Evolutionary conservation across 1,140 invertebrate genomes (phyloP).

Genomic region (Temnothorax curvispinosus): DNA sequence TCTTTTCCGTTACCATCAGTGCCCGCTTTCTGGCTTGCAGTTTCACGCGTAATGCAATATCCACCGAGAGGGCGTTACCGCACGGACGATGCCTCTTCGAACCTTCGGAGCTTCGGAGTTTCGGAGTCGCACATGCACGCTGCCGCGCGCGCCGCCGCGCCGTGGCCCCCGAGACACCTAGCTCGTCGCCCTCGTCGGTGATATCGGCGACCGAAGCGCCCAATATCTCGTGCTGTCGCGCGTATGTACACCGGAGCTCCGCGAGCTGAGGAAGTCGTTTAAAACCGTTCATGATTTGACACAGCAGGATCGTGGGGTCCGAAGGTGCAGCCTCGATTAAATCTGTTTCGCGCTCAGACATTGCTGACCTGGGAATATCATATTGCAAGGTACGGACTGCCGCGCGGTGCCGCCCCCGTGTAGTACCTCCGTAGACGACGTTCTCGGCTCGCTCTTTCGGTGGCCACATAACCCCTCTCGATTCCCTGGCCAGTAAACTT

Average conservation of each 20-base stretch:
- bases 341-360: conserved; percentile 2
- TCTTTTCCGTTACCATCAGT: background rate
- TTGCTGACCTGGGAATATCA: conserved; percentile 30
- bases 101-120: too few relatives aligned
- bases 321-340: conserved; percentile 48
- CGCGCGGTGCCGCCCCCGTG: background rate
- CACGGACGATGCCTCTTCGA: background rate
- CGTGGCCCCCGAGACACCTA: too few relatives aligned
- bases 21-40: background rate
- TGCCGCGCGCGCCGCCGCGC: too few relatives aligned
- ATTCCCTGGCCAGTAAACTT: background rate
- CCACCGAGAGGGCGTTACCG: background rate
- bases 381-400: conserved; percentile 57
- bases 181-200: background rate
- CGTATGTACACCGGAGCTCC: background rate
- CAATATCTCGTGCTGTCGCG: background rate
- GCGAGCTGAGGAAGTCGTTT: conserved; percentile 50
- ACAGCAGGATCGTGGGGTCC: conserved; percentile 50
- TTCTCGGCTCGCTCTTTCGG: background rate
- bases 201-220: conserved; percentile 19
- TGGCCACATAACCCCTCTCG: conserved; percentile 22
- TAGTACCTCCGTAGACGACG: background rate
- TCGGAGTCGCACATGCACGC: background rate
- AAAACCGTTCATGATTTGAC: conserved; percentile 68
- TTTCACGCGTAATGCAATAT: background rate